Percentiles rank a stretch among this genome's conserved stretches.
Evolutionary conservation across 2,797 vertebrate genomes (phyloP).

Genomic region (Danio tinwini): DNA sequence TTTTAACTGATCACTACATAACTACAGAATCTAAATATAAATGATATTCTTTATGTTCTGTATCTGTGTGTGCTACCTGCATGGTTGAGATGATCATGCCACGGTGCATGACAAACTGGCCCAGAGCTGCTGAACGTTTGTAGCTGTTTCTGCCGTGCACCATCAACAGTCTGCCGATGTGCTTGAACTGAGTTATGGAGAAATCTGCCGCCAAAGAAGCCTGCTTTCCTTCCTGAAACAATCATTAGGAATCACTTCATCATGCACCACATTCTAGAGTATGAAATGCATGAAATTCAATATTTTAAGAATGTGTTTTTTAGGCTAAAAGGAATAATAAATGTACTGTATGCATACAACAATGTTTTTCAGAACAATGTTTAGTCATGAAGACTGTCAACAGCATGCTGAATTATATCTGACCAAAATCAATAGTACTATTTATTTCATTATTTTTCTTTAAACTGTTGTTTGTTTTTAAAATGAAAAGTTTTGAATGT

Average conservation of each 20-base stretch:
- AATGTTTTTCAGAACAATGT: no score
- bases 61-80: slow-evolving; percentile 81
- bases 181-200: slow-evolving; percentile 94
- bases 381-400: neutral
- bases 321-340: neutral
- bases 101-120: slow-evolving; percentile 98
- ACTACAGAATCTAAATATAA: neutral
- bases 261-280: neutral
- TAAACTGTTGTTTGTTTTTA: no score
- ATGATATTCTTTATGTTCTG: neutral
- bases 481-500: no score
- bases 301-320: neutral
- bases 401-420: neutral
- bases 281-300: no score
- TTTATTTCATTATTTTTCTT: no score
- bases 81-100: slow-evolving; percentile 98
- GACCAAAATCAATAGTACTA: no score
- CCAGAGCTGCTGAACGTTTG: slow-evolving; percentile 95
- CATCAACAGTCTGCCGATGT: slow-evolving; percentile 94
- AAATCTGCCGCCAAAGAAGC: slow-evolving; percentile 97
- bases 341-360: neutral
- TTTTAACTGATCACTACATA: neutral
- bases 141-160: slow-evolving; percentile 98
- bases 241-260: neutral
- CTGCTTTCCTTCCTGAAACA: slow-evolving; percentile 91